Conservation (phyloP, 1,140 invertebrate genomes). For the Bombus vancouverensis region DNA sequence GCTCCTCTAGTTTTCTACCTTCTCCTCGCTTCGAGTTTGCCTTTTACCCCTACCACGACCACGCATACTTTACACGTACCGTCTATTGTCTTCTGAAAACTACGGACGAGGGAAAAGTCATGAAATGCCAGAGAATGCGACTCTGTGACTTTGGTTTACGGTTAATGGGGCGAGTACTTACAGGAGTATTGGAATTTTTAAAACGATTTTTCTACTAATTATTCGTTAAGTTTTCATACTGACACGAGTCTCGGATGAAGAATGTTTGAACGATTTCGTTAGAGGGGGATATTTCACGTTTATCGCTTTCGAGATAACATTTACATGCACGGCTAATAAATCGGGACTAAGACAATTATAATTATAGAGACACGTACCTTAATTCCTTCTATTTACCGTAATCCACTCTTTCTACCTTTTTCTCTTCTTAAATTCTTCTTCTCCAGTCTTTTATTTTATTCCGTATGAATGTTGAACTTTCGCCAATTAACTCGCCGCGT, state of each 20-base stretch:
- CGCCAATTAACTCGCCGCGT: constrained; percentile 16
- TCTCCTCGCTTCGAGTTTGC: neutral
- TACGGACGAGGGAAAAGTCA: neutral
- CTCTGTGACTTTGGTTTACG: too few species aligned
- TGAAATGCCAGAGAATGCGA: too few species aligned
- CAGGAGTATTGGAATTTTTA: too few species aligned
- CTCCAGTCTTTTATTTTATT: neutral
- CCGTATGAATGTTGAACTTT: neutral
- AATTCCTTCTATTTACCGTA: constrained; percentile 2
- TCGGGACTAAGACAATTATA: neutral
- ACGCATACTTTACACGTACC: neutral
- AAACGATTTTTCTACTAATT: too few species aligned
- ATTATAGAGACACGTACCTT: neutral
- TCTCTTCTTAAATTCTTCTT: neutral
- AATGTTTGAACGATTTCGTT: too few species aligned
- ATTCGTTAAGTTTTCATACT: too few species aligned
- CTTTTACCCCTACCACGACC: neutral
- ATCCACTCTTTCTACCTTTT: too few species aligned
- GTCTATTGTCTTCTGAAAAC: neutral
- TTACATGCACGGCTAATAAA: too few species aligned
- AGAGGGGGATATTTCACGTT: too few species aligned
- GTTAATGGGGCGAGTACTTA: too few species aligned
- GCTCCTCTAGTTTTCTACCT: neutral
- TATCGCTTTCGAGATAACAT: too few species aligned
- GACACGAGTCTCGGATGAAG: too few species aligned